Evolutionary conservation across 2,888 invertebrate genomes (phyloP), one percentile per base, ranked within the genome.

Genomic region (Lutraria lutraria): DNA sequence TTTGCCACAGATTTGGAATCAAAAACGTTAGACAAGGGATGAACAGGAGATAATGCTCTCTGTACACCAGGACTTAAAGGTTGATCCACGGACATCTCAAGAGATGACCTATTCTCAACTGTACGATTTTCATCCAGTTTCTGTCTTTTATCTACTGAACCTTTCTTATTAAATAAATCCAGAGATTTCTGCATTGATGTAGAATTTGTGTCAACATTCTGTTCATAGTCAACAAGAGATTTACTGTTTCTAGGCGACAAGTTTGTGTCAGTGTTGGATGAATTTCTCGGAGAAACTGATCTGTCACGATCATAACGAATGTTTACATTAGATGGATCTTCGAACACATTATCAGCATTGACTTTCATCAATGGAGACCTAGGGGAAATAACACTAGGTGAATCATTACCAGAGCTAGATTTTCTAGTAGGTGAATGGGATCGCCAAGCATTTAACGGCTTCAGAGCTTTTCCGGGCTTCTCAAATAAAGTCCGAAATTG

Each of bases 401-500:
- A 89, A 53, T 82, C 81, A 60, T 81, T 82, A 19, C 87, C 87
- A n/a, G 91, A 88, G 34, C 85, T 81, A 43, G 72, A 76, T 31
- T 86, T 90, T 60, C 90, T 86, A 15, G 91, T 88, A 21, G 92
- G 92, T 0, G 92, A 92, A 72, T 60, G 79, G 21, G 84, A 52
- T 34, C 89, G 84, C 92, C 90, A 90, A 54, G 84, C 85, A 63
- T 88, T 84, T 15, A 92, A n/a, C 52, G 84, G 85, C 60, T 90
- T 88, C 31, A 68, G 63, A 54, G 86, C 87, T 81, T 85, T 92
- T 82, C 88, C 88, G 4, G 88, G 84, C 25, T 88, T 92, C 79
- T 94, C 94, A 91, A 94, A 94, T 81, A 93, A 87, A 34, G 92
- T 88, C 72, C 93, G 90, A 89, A 93, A 92, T 60, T 92, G 88